Evolutionary conservation across 2,113 vertebrate genomes (phyloP).

Genomic region (Oenanthe oenanthe): DNA sequence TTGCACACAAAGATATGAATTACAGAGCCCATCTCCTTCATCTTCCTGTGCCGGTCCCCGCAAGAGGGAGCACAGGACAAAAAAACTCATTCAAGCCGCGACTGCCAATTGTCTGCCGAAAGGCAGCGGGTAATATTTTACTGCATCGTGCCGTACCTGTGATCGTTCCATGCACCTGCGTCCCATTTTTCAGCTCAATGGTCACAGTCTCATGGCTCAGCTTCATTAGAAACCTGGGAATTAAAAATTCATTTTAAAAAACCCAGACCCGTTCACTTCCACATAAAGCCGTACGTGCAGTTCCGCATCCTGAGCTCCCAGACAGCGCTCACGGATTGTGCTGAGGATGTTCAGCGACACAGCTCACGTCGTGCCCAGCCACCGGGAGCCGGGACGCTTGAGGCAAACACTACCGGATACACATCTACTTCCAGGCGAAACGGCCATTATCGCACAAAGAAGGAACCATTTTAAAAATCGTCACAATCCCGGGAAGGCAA

Average conservation of each 20-base stretch:
- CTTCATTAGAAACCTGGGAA: constrained; percentile 96
- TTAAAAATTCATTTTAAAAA: neutral
- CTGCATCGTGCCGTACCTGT: constrained; percentile 78
- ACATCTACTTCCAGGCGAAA: neutral
- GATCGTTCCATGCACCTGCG: constrained; percentile 97
- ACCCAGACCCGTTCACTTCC: neutral
- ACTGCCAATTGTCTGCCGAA: neutral
- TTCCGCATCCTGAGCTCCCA: accelerated
- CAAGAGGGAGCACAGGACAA: neutral
- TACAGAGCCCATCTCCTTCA: neutral
- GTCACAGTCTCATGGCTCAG: constrained; percentile 98
- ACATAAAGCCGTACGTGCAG: accelerated
- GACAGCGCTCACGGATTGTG: accelerated
- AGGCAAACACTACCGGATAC: neutral
- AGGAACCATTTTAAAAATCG: neutral
- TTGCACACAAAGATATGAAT: accelerated
- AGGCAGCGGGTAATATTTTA: accelerated
- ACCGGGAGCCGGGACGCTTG: accelerated
- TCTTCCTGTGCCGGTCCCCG: neutral
- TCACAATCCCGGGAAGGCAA: too few relatives aligned
- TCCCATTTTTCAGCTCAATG: constrained; percentile 97
- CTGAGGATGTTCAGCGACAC: accelerated
- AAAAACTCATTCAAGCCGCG: neutral
- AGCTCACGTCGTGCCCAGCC: accelerated
- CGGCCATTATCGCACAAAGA: neutral